Evolutionary conservation across 2,888 invertebrate genomes (phyloP).

Genomic region (Callosobruchus maculatus): DNA sequence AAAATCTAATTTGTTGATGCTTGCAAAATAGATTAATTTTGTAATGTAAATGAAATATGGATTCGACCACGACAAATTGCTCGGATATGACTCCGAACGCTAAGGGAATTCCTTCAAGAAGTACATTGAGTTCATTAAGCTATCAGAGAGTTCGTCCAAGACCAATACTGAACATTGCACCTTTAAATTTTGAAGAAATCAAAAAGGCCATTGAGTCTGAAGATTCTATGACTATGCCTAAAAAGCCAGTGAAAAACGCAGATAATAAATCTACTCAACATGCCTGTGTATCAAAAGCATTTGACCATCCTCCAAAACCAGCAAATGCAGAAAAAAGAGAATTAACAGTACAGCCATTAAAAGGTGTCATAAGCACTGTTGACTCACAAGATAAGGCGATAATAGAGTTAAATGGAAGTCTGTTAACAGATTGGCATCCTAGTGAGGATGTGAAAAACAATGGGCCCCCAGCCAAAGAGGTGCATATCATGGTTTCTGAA

Average conservation of each 20-base stretch:
- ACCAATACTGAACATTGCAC: constrained; percentile 11
- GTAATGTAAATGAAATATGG: constrained; percentile 7
- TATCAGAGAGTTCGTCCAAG: constrained; percentile 5
- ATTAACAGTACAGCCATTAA: not conserved
- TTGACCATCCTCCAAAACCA: not conserved
- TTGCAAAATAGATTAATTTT: not conserved
- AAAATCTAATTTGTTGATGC: not conserved
- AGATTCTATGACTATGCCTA: not conserved
- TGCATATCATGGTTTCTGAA: no score
- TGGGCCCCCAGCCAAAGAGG: no score
- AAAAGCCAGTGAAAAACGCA: not conserved
- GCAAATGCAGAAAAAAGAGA: not conserved
- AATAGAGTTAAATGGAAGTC: no score
- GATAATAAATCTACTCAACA: not conserved
- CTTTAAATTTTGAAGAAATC: constrained; percentile 16
- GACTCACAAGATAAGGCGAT: no score
- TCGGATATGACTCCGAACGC: constrained; percentile 1
- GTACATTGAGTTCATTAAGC: constrained; percentile 11
- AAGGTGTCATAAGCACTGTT: no score
- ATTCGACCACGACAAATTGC: constrained; percentile 13
- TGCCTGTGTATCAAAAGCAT: not conserved
- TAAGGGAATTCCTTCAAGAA: constrained; percentile 3
- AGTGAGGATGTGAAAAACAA: no score
- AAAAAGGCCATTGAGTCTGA: constrained; percentile 13
- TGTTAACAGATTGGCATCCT: no score